Evolutionary conservation across 1,140 invertebrate species (phyloP), one percentile per base, ranked within the genome.

Genomic region (Dryas iulia): DNA sequence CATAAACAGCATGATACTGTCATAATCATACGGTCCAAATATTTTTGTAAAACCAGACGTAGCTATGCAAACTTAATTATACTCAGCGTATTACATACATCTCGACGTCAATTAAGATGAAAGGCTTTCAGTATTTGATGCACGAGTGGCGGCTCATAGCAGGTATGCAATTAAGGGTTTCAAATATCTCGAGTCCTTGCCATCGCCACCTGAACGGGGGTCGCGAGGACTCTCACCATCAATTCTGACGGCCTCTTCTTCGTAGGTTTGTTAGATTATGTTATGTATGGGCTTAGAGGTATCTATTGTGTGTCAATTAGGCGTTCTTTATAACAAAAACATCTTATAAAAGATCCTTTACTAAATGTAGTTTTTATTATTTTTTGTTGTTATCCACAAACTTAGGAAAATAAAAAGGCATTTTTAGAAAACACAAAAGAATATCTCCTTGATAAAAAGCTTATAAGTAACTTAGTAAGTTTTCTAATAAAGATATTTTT

Each of bases 71-170:
- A 31, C 53, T 47, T 52, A 66, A 66, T 66, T 66, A 66, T 39
- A 47, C 64, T 52, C 33, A 35, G 21, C 39, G 28, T 30, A 30
- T 30, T 47, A n/a, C n/a, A n/a, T 52, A 47, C 64, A 56, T 61
- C 52, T 59, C 35, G 31, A 58, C 64, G 31, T 61, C 59, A 68
- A 68, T 68, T 62, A 68, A 62, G 66, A 68, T 68, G 47, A 68
- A 68, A 68, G 66, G 28, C 59, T 66, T 39, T 66, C 57, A 57
- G 59, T 28, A 62, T 61, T 68, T 68, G 66, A 68, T 62, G 66
- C 59, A 68, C 47, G 59, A 56, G 59, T 47, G 66, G 52, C 52
- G 24, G 24, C 28, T 61, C 59, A 61, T 56, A 67, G 58, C 52
- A 21, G 59, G 33, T 31, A 39, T 39, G 66, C 66, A 62, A 69